Evolutionary conservation across 2,113 vertebrate genomes (phyloP), one percentile per base, ranked within the genome.

Genomic region (Oreochromis spilurus): DNA sequence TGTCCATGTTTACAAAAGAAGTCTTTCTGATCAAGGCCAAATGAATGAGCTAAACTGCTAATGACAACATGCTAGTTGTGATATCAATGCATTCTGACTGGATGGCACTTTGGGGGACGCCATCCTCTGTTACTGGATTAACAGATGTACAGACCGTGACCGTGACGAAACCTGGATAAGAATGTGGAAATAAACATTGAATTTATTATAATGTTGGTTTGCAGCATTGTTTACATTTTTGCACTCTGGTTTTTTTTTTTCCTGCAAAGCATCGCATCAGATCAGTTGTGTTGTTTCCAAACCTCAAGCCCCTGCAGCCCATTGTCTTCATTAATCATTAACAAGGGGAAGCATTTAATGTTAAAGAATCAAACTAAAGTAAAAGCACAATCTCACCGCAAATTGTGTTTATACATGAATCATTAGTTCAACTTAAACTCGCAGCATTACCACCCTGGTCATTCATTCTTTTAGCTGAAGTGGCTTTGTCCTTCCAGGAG

Each of bases 151-250:
- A 94, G 92, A 93, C 87, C 84, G 40, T 82, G 92, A 93, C 87
- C 84, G 40, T 82, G 50, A 91, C 40, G 58, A 93, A 94, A 93
- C 89, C 88, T 92, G 94, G 85, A 94, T 80, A 91, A 92, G 93
- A 96, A 95, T 96, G 94, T 96, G 95, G 88, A 96, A 95, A 96
- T 97, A 96, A 97, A 97, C 80, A 91, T 90, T 88, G 91, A 95
- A 60, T 96, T 95, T 94, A 93, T 83, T 89, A 86, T 31, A 77
- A 67, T 4, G 6, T 16, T 16, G 40, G 34, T 48, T 43, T 91
- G 55, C 40, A 17, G 86, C 40, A 77, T 83, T 13, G 19, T 50
- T 80, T 93, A 24, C 2, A 4, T 88, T 58, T 67, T 29, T 75
- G 29, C 4, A 17, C 34, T 45, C 2, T 55, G 9, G 82, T 50